Percentiles rank a stretch among this genome's conserved stretches.
Conservation (phyloP, 2,797 vertebrate species). For the Chiroxiphia lanceolata region DNA sequence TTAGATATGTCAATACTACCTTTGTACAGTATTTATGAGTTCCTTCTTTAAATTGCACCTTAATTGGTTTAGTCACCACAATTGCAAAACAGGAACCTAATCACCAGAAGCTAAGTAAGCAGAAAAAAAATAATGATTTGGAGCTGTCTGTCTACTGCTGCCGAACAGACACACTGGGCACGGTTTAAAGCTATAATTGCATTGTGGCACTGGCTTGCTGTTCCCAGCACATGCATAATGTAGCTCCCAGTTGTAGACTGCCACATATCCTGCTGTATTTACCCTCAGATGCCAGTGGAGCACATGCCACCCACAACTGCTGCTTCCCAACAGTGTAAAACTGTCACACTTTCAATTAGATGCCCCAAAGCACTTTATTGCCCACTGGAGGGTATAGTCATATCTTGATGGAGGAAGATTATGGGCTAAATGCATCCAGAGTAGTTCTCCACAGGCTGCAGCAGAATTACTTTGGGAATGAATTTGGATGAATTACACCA, state of each 20-base stretch:
- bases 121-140: constrained; percentile 61
- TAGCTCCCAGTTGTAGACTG: constrained; percentile 61
- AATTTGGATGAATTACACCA: constrained; percentile 15
- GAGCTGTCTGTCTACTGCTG: constrained; percentile 40
- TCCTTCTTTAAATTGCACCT: constrained; percentile 71
- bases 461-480: constrained; percentile 29
- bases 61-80: constrained; percentile 73
- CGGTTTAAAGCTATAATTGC: constrained; percentile 63
- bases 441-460: background rate
- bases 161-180: constrained; percentile 27
- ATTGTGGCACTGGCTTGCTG: constrained; percentile 58
- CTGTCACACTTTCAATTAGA: constrained; percentile 64
- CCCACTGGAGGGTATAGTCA: constrained; percentile 50
- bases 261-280: constrained; percentile 64
- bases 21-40: constrained; percentile 73
- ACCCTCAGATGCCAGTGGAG: constrained; percentile 55
- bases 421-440: constrained; percentile 43
- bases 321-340: constrained; percentile 46
- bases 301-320: constrained; percentile 45
- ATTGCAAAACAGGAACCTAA: constrained; percentile 72
- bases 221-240: constrained; percentile 60
- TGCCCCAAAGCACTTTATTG: constrained; percentile 64
- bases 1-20: constrained; percentile 62
- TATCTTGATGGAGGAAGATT: constrained; percentile 53
- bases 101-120: constrained; percentile 62